phyloP scores from a whole-genome alignment of 2,113 vertebrate genomes.

The Tringa solitaria region DNA sequence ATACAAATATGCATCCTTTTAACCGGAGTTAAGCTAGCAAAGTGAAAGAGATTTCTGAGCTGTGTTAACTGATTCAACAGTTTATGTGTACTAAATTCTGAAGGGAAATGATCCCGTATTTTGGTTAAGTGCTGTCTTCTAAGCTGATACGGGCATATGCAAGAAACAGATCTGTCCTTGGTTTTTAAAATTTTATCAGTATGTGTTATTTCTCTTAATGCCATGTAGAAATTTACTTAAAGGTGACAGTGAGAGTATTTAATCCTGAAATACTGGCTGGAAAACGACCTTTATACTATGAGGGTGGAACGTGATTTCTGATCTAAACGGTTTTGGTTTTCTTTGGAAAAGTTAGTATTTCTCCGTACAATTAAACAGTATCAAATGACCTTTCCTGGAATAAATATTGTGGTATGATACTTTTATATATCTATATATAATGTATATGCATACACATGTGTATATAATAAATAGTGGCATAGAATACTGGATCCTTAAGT shows the following conservation, averaged over 20 bases:
- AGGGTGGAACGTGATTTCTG: background rate
- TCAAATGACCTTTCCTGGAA: background rate
- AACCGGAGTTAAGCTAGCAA: background rate
- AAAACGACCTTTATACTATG: background rate
- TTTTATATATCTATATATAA: background rate
- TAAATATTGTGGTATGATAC: background rate
- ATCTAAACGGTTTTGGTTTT: background rate
- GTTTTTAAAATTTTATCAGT: background rate
- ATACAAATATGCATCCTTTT: background rate
- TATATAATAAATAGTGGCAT: background rate
- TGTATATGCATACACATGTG: background rate
- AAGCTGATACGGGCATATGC: background rate
- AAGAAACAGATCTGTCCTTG: background rate
- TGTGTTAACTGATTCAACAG: background rate
- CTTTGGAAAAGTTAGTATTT: slow-evolving; percentile 7
- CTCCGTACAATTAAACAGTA: background rate
- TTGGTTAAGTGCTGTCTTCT: background rate
- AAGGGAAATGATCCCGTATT: background rate
- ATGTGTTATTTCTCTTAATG: background rate
- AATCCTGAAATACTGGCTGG: background rate
- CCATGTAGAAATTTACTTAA: background rate
- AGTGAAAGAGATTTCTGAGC: background rate
- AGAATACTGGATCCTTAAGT: background rate
- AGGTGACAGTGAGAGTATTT: background rate
- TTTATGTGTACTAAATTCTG: background rate